Conservation (phyloP, 2,113 vertebrate genomes). For the Syngnathoides biaculeatus region DNA sequence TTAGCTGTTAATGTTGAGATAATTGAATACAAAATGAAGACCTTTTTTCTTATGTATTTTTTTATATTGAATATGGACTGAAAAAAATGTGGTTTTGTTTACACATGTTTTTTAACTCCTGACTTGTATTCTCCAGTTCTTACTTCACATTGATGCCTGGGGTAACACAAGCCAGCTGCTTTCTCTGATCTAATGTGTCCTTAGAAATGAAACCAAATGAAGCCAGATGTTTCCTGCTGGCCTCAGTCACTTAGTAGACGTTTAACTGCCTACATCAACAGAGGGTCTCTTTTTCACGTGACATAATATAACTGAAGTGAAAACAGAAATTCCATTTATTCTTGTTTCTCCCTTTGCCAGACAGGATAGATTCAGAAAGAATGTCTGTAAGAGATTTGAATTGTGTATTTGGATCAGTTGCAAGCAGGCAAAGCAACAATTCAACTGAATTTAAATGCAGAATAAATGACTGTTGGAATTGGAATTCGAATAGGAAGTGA, state of each 20-base stretch:
- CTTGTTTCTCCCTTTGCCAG: background rate
- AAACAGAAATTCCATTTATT: constrained; percentile 7
- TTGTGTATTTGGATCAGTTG: constrained; percentile 3
- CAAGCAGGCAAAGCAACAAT: constrained; percentile 4
- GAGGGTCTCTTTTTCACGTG: constrained; percentile 17
- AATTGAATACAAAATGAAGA: too few species aligned
- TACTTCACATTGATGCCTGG: constrained; percentile 23
- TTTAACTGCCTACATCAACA: constrained; percentile 24
- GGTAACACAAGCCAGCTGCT: constrained; percentile 42
- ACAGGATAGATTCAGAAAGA: background rate
- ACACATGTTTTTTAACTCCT: background rate
- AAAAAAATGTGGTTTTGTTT: background rate
- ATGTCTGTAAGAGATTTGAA: constrained; percentile 3
- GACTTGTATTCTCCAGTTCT: constrained; percentile 8
- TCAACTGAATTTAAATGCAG: background rate
- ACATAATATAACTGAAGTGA: constrained; percentile 15
- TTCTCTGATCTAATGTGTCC: constrained; percentile 9
- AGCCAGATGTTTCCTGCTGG: constrained; percentile 57
- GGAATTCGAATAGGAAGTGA: background rate
- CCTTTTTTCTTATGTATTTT: too few species aligned
- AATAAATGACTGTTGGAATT: background rate
- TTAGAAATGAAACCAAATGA: constrained; percentile 30
- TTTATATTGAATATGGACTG: background rate
- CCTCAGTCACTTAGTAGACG: constrained; percentile 4
- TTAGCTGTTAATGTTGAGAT: too few species aligned